Conservation (phyloP, 2,113 vertebrate genomes). For the Pardalotus punctatus region DNA sequence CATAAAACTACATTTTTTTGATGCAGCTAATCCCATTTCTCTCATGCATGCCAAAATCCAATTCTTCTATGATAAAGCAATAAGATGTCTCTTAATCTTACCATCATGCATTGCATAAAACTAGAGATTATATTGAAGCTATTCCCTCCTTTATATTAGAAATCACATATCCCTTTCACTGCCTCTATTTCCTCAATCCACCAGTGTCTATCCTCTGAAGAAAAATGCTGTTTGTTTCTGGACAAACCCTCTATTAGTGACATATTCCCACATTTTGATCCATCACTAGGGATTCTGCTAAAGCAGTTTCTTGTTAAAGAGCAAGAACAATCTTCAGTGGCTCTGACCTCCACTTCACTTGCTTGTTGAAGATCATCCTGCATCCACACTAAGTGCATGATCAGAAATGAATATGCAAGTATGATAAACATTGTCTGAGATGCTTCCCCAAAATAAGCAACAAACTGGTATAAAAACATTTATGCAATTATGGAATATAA, state of each 20-base stretch:
- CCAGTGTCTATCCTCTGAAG: not conserved
- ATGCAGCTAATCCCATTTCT: not conserved
- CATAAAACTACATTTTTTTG: not conserved
- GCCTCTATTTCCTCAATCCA: rapidly evolving
- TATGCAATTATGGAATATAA: not conserved
- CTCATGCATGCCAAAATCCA: not conserved
- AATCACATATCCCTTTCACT: not conserved
- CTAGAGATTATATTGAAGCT: not conserved
- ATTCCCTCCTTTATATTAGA: not conserved
- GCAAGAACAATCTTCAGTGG: not conserved
- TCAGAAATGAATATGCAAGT: not conserved
- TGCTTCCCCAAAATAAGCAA: not conserved
- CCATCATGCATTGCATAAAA: not conserved
- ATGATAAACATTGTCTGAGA: not conserved
- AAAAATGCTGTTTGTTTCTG: not conserved
- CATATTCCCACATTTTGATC: not conserved
- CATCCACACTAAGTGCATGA: not conserved
- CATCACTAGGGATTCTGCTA: not conserved
- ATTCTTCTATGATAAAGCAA: not conserved
- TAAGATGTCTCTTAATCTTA: not conserved
- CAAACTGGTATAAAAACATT: not conserved
- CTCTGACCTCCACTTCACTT: not conserved
- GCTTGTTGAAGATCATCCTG: not conserved
- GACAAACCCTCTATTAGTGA: not conserved
- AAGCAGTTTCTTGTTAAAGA: not conserved